These are phyloP conservation scores for Buceros bicornis DNA, from an alignment of 2,797 vertebrate species.

Conservation along the genomic window DNA sequence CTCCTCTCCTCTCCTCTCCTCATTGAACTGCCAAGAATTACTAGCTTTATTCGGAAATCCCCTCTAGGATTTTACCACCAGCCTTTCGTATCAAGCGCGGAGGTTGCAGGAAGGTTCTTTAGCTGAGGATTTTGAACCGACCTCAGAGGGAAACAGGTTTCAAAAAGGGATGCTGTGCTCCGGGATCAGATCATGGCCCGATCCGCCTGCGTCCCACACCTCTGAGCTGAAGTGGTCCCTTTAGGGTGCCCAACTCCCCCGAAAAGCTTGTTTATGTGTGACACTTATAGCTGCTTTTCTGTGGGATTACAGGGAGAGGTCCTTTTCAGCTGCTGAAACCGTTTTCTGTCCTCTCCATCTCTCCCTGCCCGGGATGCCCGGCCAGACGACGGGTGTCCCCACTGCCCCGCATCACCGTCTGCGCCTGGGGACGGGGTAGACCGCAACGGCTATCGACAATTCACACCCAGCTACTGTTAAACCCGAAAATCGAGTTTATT, in stretches of 20 bases:
- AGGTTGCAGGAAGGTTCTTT: background rate
- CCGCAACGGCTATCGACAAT: rapidly evolving
- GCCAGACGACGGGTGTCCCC: background rate
- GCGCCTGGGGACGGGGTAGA: rapidly evolving
- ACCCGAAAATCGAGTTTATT: rapidly evolving
- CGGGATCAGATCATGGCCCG: rapidly evolving
- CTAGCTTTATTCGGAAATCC: background rate
- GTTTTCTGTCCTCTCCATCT: background rate
- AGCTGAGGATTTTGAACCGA: background rate
- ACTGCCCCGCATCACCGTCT: background rate
- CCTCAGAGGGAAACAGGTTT: background rate
- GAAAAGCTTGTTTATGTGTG: background rate
- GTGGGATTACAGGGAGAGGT: background rate
- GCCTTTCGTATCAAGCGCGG: background rate
- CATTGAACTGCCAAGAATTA: background rate
- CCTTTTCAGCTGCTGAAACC: background rate
- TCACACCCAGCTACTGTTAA: background rate
- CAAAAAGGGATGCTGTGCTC: background rate
- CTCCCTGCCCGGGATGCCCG: background rate
- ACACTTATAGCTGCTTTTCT: background rate
- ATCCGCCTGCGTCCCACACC: background rate
- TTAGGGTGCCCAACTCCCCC: rapidly evolving
- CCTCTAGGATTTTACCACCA: background rate
- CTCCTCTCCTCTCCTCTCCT: rapidly evolving
- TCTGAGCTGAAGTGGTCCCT: background rate